phyloP scores from a whole-genome alignment of 2,113 vertebrate genomes.

The Anolis carolinensis region DNA sequence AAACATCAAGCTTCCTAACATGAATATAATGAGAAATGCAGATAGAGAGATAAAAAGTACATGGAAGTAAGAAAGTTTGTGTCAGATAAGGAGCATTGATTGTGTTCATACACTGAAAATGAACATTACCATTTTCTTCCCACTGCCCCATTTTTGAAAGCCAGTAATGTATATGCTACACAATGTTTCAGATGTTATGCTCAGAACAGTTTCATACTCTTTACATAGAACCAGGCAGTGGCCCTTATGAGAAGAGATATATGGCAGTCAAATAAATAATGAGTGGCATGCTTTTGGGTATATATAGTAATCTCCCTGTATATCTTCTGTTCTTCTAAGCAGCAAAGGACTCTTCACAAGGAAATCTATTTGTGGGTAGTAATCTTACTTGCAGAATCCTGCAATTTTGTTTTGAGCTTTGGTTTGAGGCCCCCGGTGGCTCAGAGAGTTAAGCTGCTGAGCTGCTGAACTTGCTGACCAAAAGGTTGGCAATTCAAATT shows the following conservation, averaged over 20 bases:
- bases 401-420: not conserved
- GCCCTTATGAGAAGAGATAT: not conserved
- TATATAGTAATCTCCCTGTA: not conserved
- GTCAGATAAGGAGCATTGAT: not conserved
- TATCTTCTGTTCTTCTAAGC: not conserved
- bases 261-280: not conserved
- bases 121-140: not conserved
- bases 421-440: too few species aligned
- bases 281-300: not conserved
- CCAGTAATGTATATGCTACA: not conserved
- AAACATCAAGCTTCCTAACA: conserved; percentile 16
- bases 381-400: not conserved
- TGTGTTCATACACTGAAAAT: not conserved
- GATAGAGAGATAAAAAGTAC: conserved; percentile 10
- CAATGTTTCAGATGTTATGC: not conserved
- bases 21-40: not conserved
- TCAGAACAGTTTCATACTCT: not conserved
- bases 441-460: too few species aligned
- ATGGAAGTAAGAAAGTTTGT: not conserved
- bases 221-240: not conserved
- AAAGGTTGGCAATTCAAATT: too few species aligned
- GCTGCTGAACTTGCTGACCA: too few species aligned
- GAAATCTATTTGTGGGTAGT: not conserved
- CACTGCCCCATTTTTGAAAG: not conserved
- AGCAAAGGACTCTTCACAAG: not conserved